Evolutionary conservation across 2,888 invertebrate genomes (phyloP), one percentile per base, ranked within the genome.

Genomic region (Cephonodes hylas): DNA sequence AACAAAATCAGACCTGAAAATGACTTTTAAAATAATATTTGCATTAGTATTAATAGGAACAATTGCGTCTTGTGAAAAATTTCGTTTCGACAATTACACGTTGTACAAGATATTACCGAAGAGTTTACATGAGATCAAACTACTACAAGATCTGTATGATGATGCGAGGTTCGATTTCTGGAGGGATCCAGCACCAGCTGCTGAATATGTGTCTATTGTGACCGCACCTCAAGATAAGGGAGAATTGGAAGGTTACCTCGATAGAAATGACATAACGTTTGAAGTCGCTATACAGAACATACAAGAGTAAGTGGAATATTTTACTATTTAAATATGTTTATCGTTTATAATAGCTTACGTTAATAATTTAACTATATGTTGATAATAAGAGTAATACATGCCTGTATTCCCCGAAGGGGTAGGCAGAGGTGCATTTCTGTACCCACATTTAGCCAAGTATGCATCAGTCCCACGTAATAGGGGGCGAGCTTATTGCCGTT

Each of bases 41-140:
- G 45, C 71, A 31, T 18, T 53, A 5, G 8, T 73, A 44, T 42
- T 76, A 59, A 18, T 73, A 1, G 20, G 68, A 45, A 64, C 64
- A 42, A 18, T 25, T 63, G 74, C 63, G 3, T 60, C 66, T 2
- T 61, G 76, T 70, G 85, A 81, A 66, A 82, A 82, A 38, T 76
- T 85, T 63, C 71, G 85, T 18, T 90, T 80, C 59, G 88, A 89
- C 58, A 88, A 89, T 64, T 86, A 88, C 67, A 78, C 84, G 18
- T 88, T 95, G 6, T 95, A 93, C 69, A 92, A 93, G 75, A 80
- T 95, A 4, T 76, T 83, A 0, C 94, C 95, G 0, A 79, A 84
- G 64, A 93, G 84, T 67, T 69, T 75, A 1, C 77, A 87, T 0
- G 93, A 95, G 42, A 76, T 94, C 25, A 78, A 82, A 44, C 66